Percentiles rank a stretch among this genome's conserved stretches.
Conservation (phyloP, 2,888 invertebrate genomes). For the Andrena minutula region DNA sequence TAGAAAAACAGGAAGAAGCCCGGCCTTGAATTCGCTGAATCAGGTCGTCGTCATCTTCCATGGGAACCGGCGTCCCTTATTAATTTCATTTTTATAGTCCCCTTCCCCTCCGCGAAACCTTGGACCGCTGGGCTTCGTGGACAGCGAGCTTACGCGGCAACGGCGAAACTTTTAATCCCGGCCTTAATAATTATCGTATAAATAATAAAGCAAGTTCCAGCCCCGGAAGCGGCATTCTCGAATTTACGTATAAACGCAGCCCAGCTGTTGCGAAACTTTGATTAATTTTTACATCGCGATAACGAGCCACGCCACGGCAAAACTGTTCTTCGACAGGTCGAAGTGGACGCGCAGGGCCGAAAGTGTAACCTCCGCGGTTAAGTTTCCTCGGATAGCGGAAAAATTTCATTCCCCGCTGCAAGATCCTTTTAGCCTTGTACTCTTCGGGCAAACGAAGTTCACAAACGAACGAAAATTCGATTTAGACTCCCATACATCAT, state of each 20-base stretch:
- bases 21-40: constrained; percentile 65
- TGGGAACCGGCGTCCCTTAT: constrained; percentile 44
- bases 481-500: constrained; percentile 81
- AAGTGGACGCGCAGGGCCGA: constrained; percentile 52
- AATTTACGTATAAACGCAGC: constrained; percentile 31
- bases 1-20: constrained; percentile 51
- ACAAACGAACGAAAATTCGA: constrained; percentile 82
- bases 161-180: constrained; percentile 46
- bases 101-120: constrained; percentile 31
- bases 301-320: constrained; percentile 21
- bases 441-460: constrained; percentile 78
- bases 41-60: constrained; percentile 58
- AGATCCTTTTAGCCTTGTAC: constrained; percentile 76
- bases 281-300: constrained; percentile 55
- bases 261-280: constrained; percentile 31
- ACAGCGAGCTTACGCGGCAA: constrained; percentile 36
- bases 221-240: constrained; percentile 18
- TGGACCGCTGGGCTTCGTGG: constrained; percentile 29
- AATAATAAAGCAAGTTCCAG: constrained; percentile 35
- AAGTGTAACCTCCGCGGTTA: constrained; percentile 74
- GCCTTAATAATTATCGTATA: constrained; percentile 54
- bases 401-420: constrained; percentile 75
- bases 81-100: constrained; percentile 56
- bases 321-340: constrained; percentile 35
- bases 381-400: constrained; percentile 71